phyloP scores from a whole-genome alignment of 2,888 invertebrate genomes.

The Nephrotoma guestfalica region DNA sequence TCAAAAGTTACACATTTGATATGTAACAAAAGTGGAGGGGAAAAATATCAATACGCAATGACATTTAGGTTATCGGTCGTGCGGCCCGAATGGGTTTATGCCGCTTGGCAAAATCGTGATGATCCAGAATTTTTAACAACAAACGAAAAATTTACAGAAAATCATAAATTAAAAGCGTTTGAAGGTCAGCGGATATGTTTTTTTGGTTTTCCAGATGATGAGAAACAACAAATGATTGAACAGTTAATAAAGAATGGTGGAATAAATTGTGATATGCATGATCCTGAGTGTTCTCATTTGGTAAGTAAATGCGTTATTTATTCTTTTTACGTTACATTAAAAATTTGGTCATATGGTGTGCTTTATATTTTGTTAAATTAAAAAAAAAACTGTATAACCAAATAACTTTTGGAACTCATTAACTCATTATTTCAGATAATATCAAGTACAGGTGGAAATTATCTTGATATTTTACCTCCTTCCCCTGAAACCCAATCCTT shows the following conservation, averaged over 20 bases:
- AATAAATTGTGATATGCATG: constrained; percentile 57
- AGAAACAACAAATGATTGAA: constrained; percentile 84
- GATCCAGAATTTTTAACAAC: constrained; percentile 54
- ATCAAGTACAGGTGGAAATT: constrained; percentile 32
- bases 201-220: constrained; percentile 78
- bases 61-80: constrained; percentile 82
- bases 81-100: constrained; percentile 74
- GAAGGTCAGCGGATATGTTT: constrained; percentile 78
- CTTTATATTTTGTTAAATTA: neutral
- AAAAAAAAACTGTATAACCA: neutral
- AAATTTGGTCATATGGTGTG: neutral
- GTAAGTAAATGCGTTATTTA: constrained; percentile 43
- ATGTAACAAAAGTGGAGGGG: constrained; percentile 75
- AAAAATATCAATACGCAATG: constrained; percentile 87
- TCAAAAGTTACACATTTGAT: constrained; percentile 86
- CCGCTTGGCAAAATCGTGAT: constrained; percentile 71
- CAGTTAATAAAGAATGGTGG: constrained; percentile 78
- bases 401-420: neutral
- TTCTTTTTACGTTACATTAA: neutral
- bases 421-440: constrained; percentile 24
- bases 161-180: constrained; percentile 73
- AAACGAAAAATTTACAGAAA: constrained; percentile 49
- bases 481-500: constrained; percentile 12
- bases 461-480: constrained; percentile 23
- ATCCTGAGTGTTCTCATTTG: constrained; percentile 79